Conservation (phyloP, 2,888 invertebrate genomes). For the Pyrocoelia pectoralis region DNA sequence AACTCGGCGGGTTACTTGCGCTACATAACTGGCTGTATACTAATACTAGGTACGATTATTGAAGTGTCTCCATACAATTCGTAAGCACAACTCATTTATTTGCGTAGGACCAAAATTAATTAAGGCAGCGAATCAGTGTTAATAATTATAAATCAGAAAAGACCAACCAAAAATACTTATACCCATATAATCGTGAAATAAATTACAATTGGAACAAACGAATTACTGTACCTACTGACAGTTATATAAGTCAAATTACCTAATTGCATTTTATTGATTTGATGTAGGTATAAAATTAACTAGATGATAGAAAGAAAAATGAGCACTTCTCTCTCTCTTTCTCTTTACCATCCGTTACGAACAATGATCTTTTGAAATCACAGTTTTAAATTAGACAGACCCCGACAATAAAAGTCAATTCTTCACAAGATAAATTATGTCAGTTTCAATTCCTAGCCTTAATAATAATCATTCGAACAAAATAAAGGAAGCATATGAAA, state of each 20-base stretch:
- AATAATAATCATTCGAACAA: too few relatives aligned
- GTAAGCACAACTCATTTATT: not conserved
- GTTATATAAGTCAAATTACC: constrained; percentile 11
- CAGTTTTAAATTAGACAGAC: constrained; percentile 18
- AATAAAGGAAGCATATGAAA: not conserved
- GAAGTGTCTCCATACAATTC: not conserved
- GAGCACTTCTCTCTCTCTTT: constrained; percentile 15
- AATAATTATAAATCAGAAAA: not conserved
- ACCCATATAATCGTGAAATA: not conserved
- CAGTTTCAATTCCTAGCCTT: not conserved
- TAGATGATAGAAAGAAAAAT: constrained; percentile 21
- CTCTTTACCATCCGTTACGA: constrained; percentile 18
- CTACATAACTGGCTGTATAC: constrained; percentile 13
- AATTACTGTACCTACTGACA: not conserved
- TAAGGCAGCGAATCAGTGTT: not conserved
- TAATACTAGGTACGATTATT: constrained; percentile 10
- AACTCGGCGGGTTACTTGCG: constrained; percentile 8
- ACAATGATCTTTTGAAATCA: constrained; percentile 27
- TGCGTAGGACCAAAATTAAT: not conserved
- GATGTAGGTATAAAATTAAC: not conserved
- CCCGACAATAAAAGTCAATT: not conserved
- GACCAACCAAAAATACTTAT: not conserved
- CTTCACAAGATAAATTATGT: not conserved
- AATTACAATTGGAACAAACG: not conserved
- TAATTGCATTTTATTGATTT: constrained; percentile 12